phyloP scores from a whole-genome alignment of 2,113 vertebrate genomes.

The Channa argus region DNA sequence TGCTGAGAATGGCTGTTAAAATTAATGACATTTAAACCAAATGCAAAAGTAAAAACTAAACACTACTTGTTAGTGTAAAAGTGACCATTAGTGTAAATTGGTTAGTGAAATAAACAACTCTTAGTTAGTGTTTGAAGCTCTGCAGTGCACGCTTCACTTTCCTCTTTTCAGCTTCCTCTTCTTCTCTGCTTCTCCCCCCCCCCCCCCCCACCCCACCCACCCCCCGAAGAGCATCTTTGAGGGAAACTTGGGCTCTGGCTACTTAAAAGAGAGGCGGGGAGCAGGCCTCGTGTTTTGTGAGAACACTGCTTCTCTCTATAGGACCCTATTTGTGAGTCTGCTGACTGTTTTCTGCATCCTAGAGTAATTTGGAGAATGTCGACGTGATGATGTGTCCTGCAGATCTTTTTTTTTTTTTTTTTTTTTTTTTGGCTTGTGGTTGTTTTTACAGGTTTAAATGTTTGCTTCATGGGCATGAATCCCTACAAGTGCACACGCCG shows the following conservation, averaged over 20 bases:
- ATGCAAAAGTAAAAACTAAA: too few species aligned
- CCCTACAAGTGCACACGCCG: constrained; percentile 23
- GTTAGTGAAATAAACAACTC: background rate
- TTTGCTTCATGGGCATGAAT: constrained; percentile 53
- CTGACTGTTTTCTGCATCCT: constrained; percentile 78
- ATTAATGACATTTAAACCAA: too few species aligned
- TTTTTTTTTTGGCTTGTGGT: background rate
- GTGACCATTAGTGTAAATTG: too few species aligned
- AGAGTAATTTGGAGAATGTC: constrained; percentile 31
- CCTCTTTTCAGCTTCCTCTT: constrained; percentile 70
- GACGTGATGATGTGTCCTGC: background rate
- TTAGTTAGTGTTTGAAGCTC: background rate
- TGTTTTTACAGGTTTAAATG: background rate
- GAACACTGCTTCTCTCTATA: constrained; percentile 94
- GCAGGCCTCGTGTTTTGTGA: constrained; percentile 97
- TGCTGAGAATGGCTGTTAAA: too few species aligned
- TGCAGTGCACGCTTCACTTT: constrained; percentile 38
- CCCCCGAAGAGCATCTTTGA: constrained; percentile 94
- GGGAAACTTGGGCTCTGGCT: constrained; percentile 94
- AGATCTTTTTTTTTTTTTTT: background rate
- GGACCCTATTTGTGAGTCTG: constrained; percentile 96
- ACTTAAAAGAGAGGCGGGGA: constrained; percentile 92
- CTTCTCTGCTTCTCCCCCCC: constrained; percentile 57
- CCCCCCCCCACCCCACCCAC: background rate
- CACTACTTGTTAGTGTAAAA: too few species aligned